Percentiles rank a stretch among this genome's conserved stretches.
Evolutionary conservation across 2,888 invertebrate genomes (phyloP).

Genomic region (Salticus scenicus): DNA sequence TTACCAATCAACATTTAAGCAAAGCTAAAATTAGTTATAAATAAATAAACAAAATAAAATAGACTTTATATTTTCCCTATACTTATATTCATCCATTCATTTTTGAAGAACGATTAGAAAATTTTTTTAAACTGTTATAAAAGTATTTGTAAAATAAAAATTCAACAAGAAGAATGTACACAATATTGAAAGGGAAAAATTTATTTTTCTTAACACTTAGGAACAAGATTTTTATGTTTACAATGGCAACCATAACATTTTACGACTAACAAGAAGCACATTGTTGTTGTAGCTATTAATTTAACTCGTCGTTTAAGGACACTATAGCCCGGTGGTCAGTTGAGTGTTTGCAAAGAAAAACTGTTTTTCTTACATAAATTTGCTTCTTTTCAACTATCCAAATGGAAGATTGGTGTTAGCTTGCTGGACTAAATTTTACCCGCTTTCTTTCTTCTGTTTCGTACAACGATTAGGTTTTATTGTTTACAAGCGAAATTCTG

Average conservation of each 20-base stretch:
- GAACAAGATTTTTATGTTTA: no score
- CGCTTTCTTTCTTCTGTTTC: not conserved
- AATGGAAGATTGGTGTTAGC: constrained; percentile 4
- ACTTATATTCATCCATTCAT: no score
- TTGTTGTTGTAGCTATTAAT: not conserved
- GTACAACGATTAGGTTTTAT: not conserved
- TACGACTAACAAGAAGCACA: not conserved
- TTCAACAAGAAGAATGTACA: no score
- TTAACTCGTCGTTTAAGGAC: not conserved
- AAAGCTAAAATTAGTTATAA: no score
- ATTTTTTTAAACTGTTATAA: no score
- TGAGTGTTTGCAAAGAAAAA: not conserved
- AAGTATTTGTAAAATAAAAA: no score
- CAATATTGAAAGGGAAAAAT: no score
- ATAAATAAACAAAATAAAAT: no score
- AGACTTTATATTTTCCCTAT: no score
- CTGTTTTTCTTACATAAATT: not conserved
- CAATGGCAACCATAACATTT: not conserved
- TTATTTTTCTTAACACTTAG: not conserved
- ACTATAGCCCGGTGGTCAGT: not conserved
- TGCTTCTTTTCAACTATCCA: not conserved
- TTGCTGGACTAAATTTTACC: not conserved
- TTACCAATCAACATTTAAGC: no score
- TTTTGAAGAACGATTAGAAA: no score
- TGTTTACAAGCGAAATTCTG: constrained; percentile 1